phyloP scores from a whole-genome alignment of 2,113 vertebrate genomes.

The Asarcornis scutulata region DNA sequence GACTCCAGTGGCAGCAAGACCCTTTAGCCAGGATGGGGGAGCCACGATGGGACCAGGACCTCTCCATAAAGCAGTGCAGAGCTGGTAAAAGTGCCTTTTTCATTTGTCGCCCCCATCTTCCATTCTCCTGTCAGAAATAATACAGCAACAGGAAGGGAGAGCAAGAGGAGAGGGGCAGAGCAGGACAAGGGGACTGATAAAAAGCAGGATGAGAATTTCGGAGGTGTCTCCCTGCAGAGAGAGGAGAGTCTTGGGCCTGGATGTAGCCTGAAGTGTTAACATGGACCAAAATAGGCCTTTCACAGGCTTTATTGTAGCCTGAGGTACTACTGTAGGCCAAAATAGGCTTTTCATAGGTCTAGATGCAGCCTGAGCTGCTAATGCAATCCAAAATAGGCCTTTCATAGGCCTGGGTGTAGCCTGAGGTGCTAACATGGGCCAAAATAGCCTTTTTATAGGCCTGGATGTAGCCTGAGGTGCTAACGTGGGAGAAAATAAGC shows the following conservation, averaged over 20 bases:
- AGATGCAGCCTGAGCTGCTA: too few species aligned
- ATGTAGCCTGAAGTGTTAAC: background rate
- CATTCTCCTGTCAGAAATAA: background rate
- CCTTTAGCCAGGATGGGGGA: background rate
- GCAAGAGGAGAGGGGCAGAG: background rate
- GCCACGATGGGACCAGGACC: rapidly evolving
- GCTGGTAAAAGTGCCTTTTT: background rate
- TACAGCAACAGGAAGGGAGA: background rate
- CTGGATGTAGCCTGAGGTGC: too few species aligned
- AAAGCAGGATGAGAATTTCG: background rate
- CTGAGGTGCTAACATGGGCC: background rate
- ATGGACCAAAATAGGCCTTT: background rate
- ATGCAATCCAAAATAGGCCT: too few species aligned
- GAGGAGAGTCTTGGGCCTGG: background rate
- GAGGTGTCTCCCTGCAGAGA: background rate
- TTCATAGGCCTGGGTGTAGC: background rate
- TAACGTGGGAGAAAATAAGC: too few species aligned
- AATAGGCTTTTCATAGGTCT: too few species aligned
- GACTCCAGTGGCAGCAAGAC: background rate
- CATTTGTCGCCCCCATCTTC: rapidly evolving
- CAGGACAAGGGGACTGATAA: background rate
- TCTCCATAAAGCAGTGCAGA: background rate
- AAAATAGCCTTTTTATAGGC: too few species aligned
- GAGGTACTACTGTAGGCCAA: too few species aligned
- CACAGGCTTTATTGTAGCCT: too few species aligned